phyloP scores from a whole-genome alignment of 2,113 vertebrate genomes.

The Corydoras maculifer region DNA sequence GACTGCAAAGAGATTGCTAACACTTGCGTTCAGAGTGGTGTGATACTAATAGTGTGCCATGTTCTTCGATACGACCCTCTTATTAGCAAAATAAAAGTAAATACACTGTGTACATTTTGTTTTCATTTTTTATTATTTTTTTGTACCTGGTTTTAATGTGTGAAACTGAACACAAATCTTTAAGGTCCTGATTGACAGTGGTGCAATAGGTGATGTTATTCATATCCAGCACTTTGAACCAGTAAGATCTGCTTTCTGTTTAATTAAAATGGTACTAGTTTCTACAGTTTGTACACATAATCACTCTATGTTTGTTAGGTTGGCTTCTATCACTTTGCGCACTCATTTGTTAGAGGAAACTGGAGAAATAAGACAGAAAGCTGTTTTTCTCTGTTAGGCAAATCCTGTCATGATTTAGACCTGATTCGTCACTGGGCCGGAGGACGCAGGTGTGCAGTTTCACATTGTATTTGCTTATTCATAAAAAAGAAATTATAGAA shows the following conservation, averaged over 20 bases:
- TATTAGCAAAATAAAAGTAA: conserved; percentile 70
- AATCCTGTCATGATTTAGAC: conserved; percentile 78
- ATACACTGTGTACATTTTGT: not conserved
- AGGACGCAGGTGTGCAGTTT: conserved; percentile 58
- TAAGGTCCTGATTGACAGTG: conserved; percentile 66
- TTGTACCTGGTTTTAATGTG: not conserved
- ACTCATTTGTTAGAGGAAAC: conserved; percentile 77
- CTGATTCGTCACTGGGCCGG: conserved; percentile 75
- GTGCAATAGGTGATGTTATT: conserved; percentile 68
- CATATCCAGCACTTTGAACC: conserved; percentile 80
- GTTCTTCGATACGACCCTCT: conserved; percentile 72
- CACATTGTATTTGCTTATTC: not conserved
- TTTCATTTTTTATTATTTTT: not conserved
- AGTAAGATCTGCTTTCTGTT: conserved; percentile 49
- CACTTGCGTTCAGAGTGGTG: conserved; percentile 56
- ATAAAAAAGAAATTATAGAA: no score
- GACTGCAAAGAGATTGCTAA: conserved; percentile 69
- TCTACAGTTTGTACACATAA: not conserved
- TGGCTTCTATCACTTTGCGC: conserved; percentile 77
- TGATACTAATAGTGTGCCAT: conserved; percentile 73
- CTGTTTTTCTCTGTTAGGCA: conserved; percentile 72
- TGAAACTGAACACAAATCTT: conserved; percentile 4
- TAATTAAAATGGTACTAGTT: not conserved
- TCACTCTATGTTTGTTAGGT: conserved; percentile 55
- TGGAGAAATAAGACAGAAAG: conserved; percentile 77